Evolutionary conservation across 2,113 vertebrate genomes (phyloP).

Genomic region (Pao palembangensis): DNA sequence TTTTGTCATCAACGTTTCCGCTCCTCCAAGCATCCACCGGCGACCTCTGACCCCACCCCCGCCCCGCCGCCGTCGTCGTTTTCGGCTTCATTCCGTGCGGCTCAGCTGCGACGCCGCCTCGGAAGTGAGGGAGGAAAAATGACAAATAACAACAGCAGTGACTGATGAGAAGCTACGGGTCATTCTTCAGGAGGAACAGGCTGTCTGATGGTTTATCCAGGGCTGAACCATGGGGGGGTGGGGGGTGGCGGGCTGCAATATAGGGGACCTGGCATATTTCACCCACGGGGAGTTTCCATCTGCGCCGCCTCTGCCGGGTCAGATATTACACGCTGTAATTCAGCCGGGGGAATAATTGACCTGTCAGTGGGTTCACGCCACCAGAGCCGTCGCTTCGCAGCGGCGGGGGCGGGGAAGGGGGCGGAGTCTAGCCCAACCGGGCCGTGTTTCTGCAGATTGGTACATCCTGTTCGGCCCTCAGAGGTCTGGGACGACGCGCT

Average conservation of each 20-base stretch:
- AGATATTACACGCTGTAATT: constrained; percentile 70
- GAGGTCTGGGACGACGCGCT: constrained; percentile 16
- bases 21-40: not conserved
- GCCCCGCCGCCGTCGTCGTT: constrained; percentile 10
- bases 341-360: constrained; percentile 70
- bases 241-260: constrained; percentile 23
- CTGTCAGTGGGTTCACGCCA: constrained; percentile 62
- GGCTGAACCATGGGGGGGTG: constrained; percentile 38
- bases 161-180: constrained; percentile 19
- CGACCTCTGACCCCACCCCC: constrained; percentile 31
- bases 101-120: not conserved
- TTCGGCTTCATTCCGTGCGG: not conserved
- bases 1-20: not conserved
- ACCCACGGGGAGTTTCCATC: constrained; percentile 57
- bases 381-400: not conserved
- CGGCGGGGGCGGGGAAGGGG: constrained; percentile 43
- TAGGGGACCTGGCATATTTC: constrained; percentile 54
- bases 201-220: constrained; percentile 4
- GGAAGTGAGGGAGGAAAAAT: not conserved
- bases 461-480: constrained; percentile 56
- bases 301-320: constrained; percentile 43
- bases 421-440: constrained; percentile 8
- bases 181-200: constrained; percentile 7
- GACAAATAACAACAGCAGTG: constrained; percentile 8
- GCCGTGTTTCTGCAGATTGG: constrained; percentile 58